Base-by-base conservation (phyloP, 2,888 invertebrate genomes). In the Thelaira solivaga region DNA sequence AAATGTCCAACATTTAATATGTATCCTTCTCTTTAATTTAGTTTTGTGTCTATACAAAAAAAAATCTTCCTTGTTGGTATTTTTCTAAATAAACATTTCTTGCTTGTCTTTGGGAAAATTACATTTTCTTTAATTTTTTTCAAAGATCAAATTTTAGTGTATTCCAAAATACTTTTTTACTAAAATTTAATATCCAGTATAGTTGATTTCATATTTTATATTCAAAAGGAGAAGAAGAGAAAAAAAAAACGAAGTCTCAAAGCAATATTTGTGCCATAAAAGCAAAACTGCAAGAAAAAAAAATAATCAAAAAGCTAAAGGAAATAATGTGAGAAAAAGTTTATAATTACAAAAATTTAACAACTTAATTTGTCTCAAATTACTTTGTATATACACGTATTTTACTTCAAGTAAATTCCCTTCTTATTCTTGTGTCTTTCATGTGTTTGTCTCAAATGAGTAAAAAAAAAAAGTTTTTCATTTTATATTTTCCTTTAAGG, bases 331-430 rank as follows among this genome's bases (percentile, higher is more conserved):
- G 72, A 29, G 65, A 72, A 77, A 79, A 82, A 80, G 80, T 81
- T 82, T 82, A 76, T 81, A 82, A 81, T 82, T 81, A 80, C 80
- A 81, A 81, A 77, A 77, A 80, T 80, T 82, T 80, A 76, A 81
- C 80, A 81, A 81, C 81, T 82, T 81, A 82, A 81, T 81, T 81
- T 80, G 81, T 79, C 81, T 80, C 80, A 81, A 80, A 82, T 81
- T 82, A 81, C 81, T 81, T 75, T 80, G 73, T 72, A 45, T 57
- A 69, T 76, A 77, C 64, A 64, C 64, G 67, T 51, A 68, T 47
- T 57, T 72, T 62, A 31, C 16, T 75, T n/a, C n/a, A n/a, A n/a
- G n/a, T n/a, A n/a, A n/a, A n/a, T n/a, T n/a, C n/a, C n/a, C n/a
- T n/a, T n/a, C n/a, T n/a, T n/a, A n/a, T n/a, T n/a, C n/a, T 20